These are phyloP conservation scores for Mythimna loreyi DNA, from an alignment of 2,888 invertebrate genomes.

Conservation along the genomic window DNA sequence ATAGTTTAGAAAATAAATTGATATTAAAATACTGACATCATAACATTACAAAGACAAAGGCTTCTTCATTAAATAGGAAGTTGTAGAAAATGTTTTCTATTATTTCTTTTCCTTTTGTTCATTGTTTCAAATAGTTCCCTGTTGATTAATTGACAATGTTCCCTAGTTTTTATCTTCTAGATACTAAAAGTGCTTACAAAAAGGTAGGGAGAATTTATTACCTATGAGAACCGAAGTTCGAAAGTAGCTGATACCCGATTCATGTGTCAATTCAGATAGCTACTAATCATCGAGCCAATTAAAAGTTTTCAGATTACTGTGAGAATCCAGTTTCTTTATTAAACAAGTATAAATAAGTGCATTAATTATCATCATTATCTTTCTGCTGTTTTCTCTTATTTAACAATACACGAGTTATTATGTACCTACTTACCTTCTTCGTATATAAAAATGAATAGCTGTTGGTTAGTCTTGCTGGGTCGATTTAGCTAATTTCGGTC, in stretches of 20 bases:
- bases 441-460: too few relatives aligned
- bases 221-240: slow-evolving; percentile 33
- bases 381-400: too few relatives aligned
- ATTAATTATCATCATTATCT: too few relatives aligned
- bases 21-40: neutral
- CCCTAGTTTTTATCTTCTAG: slow-evolving; percentile 32
- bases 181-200: slow-evolving; percentile 39
- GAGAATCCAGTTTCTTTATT: neutral
- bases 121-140: slow-evolving; percentile 47
- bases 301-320: neutral
- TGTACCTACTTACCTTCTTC: too few relatives aligned
- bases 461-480: too few relatives aligned
- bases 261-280: neutral
- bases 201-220: slow-evolving; percentile 20
- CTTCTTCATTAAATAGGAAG: slow-evolving; percentile 33
- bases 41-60: slow-evolving; percentile 27
- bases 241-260: neutral
- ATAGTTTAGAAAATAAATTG: neutral
- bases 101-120: slow-evolving; percentile 31
- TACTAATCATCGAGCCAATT: neutral
- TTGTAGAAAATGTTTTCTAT: slow-evolving; percentile 27
- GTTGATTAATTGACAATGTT: slow-evolving; percentile 40
- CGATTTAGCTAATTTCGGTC: too few relatives aligned
- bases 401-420: too few relatives aligned
- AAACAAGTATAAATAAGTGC: too few relatives aligned